Evolutionary conservation across 2,113 vertebrate species (phyloP).

Genomic region (Tachysurus fulvidraco): DNA sequence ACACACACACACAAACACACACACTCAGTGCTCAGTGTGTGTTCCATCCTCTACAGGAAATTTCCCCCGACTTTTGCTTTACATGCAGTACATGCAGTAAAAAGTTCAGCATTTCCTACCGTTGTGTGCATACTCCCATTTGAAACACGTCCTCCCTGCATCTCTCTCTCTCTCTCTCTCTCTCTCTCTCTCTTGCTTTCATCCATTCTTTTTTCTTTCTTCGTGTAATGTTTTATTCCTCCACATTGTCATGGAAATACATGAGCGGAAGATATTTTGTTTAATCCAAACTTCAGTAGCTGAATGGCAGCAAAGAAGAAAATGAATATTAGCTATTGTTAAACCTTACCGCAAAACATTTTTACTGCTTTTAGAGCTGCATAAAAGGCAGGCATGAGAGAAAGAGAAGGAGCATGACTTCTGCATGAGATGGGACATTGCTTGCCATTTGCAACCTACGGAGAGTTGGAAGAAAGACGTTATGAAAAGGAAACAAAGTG

Average conservation of each 20-base stretch:
- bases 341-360: constrained; percentile 32
- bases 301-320: constrained; percentile 23
- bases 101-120: constrained; percentile 49
- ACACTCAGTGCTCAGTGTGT: neutral
- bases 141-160: constrained; percentile 9
- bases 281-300: constrained; percentile 48
- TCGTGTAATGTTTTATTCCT: constrained; percentile 51
- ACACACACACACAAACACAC: neutral
- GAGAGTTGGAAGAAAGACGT: constrained; percentile 33
- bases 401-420: constrained; percentile 51
- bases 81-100: neutral
- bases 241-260: constrained; percentile 44
- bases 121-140: constrained; percentile 16
- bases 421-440: constrained; percentile 58
- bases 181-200: constrained; percentile 27
- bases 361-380: constrained; percentile 32
- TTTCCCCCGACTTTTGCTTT: constrained; percentile 10
- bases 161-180: constrained; percentile 16
- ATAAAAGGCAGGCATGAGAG: neutral
- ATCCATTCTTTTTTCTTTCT: constrained; percentile 45
- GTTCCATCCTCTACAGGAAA: neutral
- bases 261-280: constrained; percentile 40
- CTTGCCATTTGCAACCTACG: constrained; percentile 57
- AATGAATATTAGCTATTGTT: constrained; percentile 47
- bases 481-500: neutral